These are phyloP conservation scores for Sinosuthora webbiana DNA, from an alignment of 2,113 vertebrate species.

Conservation along the genomic window DNA sequence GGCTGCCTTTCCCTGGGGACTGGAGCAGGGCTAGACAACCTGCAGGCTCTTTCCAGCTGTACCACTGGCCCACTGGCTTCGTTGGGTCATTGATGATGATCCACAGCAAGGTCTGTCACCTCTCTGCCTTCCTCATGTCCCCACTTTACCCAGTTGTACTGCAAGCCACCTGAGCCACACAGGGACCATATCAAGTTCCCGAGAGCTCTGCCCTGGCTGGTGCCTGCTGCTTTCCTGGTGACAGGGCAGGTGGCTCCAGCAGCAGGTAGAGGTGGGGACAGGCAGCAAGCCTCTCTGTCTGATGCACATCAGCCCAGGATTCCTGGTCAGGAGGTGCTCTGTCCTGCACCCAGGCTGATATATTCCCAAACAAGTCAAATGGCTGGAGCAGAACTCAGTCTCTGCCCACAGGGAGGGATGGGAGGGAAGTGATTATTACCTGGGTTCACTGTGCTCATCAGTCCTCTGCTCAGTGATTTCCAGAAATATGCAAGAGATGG, in stretches of 20 bases:
- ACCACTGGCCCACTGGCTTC: no score
- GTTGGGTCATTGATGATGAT: no score
- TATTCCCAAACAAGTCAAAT: not conserved
- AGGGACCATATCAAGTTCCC: fast-evolving
- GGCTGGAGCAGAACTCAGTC: not conserved
- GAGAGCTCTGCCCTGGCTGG: not conserved
- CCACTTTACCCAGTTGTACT: not conserved
- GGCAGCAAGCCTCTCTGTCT: not conserved
- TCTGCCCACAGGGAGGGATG: fast-evolving
- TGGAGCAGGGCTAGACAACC: not conserved
- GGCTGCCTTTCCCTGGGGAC: not conserved
- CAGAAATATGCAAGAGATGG: not conserved
- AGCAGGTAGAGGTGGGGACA: not conserved
- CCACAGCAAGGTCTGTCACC: not conserved
- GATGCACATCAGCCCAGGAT: not conserved
- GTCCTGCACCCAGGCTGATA: not conserved
- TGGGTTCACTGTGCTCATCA: not conserved
- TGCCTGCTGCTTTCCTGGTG: not conserved
- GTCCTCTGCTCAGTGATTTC: not conserved
- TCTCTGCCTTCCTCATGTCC: not conserved
- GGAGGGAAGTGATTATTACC: not conserved
- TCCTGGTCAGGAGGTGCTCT: fast-evolving
- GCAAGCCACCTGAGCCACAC: not conserved
- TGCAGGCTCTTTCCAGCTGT: not conserved
- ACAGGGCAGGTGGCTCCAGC: not conserved